phyloP scores from a whole-genome alignment of 2,888 invertebrate species.

The Polydrusus cervinus region DNA sequence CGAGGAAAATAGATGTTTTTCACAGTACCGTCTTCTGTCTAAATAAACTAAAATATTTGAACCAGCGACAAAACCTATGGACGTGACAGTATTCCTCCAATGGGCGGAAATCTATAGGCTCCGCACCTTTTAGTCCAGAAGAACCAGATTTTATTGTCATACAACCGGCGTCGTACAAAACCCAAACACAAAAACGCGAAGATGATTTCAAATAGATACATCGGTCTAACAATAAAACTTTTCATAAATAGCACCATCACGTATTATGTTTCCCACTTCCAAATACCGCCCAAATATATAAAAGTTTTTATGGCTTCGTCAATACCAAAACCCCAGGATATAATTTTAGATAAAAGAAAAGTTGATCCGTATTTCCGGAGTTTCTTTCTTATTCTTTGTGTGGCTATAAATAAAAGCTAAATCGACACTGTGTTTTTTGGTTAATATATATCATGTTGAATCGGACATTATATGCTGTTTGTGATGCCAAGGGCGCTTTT shows the following conservation, averaged over 20 bases:
- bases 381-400: constrained; percentile 3
- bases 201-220: neutral
- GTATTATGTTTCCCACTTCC: constrained; percentile 15
- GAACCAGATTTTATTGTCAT: too few relatives aligned
- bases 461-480: neutral
- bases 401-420: constrained; percentile 8
- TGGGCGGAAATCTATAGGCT: too few relatives aligned
- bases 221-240: constrained; percentile 7
- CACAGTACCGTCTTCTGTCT: too few relatives aligned
- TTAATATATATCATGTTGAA: constrained; percentile 9
- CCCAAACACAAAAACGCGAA: neutral
- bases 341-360: constrained; percentile 29
- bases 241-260: neutral
- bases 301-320: constrained; percentile 16
- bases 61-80: too few relatives aligned
- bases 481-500: neutral
- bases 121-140: too few relatives aligned
- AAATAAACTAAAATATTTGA: too few relatives aligned
- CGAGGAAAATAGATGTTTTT: too few relatives aligned
- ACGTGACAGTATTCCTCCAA: too few relatives aligned
- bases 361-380: constrained; percentile 3
- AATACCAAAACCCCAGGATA: constrained; percentile 17
- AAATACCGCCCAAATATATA: constrained; percentile 1
- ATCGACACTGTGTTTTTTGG: constrained; percentile 16
- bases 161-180: too few relatives aligned